These are phyloP conservation scores for Cettia cetti DNA, from an alignment of 2,113 vertebrate species.

Conservation along the genomic window DNA sequence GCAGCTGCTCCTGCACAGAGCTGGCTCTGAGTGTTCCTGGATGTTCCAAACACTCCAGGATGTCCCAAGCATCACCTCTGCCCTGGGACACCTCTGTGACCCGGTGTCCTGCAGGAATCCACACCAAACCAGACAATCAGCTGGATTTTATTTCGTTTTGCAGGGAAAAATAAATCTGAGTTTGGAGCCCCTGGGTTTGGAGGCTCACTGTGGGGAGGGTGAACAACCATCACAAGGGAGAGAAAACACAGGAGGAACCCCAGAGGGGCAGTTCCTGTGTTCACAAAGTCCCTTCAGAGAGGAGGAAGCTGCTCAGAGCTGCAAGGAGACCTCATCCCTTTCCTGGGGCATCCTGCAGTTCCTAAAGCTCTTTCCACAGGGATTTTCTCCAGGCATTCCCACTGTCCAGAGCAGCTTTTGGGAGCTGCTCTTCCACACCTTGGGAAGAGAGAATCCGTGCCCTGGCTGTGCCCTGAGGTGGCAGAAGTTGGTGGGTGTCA, in stretches of 20 bases:
- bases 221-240: neutral
- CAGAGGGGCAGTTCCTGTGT: neutral
- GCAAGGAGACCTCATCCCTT: neutral
- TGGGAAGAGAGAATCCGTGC: neutral
- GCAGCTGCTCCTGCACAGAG: neutral
- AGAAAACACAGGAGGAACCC: neutral
- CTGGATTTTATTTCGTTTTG: conserved; percentile 19
- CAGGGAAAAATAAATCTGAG: neutral
- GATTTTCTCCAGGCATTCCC: neutral
- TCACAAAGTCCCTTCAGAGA: neutral
- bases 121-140: neutral
- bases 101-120: neutral
- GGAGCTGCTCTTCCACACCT: neutral
- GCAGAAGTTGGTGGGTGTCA: neutral
- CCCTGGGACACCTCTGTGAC: neutral
- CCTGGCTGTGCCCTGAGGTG: neutral
- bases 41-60: neutral
- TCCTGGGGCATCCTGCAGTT: neutral
- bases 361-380: accelerated
- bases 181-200: neutral
- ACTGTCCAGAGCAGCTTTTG: neutral
- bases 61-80: neutral
- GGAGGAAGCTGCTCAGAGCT: neutral
- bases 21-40: neutral
- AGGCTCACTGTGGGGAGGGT: neutral